Conservation (phyloP, 2,797 vertebrate genomes). For the Tinamus major region DNA sequence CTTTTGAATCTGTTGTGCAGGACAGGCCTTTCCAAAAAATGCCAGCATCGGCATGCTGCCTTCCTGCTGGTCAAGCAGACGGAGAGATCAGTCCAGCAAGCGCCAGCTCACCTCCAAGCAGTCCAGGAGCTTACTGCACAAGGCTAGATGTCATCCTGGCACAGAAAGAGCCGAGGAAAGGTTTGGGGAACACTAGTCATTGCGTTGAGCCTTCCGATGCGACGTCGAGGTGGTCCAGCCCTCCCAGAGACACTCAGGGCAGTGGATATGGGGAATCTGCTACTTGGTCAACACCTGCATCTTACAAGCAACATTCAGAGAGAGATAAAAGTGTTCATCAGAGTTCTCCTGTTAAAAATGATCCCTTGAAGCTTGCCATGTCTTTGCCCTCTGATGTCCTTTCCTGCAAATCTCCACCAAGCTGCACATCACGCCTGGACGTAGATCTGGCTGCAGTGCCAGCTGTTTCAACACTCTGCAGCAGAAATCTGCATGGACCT, state of each 20-base stretch:
- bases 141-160: constrained; percentile 71
- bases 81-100: constrained; percentile 19
- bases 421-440: constrained; percentile 70
- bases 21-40: constrained; percentile 43
- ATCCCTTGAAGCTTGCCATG: constrained; percentile 27
- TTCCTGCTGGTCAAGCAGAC: background rate
- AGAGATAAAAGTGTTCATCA: background rate
- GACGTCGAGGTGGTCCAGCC: background rate
- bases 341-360: background rate
- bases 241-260: background rate
- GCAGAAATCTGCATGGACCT: constrained; percentile 29
- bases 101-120: constrained; percentile 21
- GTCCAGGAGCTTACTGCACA: constrained; percentile 64
- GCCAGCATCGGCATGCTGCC: constrained; percentile 27
- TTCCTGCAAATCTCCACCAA: constrained; percentile 52
- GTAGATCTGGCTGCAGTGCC: constrained; percentile 67
- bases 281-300: constrained; percentile 6
- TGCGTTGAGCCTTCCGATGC: constrained; percentile 33
- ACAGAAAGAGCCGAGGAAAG: constrained; percentile 42
- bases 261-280: background rate
- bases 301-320: constrained; percentile 36
- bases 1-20: constrained; percentile 35
- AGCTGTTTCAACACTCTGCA: constrained; percentile 38
- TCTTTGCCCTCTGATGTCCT: constrained; percentile 45
- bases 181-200: background rate